phyloP scores from a whole-genome alignment of 2,113 vertebrate species.

The Laticauda laticaudata region DNA sequence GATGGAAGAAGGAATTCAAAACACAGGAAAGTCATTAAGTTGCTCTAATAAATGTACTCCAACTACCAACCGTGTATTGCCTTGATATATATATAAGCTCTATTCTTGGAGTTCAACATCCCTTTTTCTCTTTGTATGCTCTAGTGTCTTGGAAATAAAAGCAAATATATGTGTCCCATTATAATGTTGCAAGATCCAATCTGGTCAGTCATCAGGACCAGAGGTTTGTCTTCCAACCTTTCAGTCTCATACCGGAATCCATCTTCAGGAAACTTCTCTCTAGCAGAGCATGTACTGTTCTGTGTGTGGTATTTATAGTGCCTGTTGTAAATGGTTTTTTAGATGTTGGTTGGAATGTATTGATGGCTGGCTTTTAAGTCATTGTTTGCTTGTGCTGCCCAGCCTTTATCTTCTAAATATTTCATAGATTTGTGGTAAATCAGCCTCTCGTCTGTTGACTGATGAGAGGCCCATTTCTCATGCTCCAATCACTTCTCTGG shows the following conservation, averaged over 20 bases:
- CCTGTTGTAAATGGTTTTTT: too few relatives aligned
- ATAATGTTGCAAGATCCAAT: background rate
- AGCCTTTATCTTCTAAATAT: background rate
- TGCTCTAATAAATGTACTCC: background rate
- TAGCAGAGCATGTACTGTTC: too few relatives aligned
- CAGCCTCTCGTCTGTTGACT: background rate
- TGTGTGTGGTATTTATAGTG: too few relatives aligned
- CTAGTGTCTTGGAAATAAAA: too few relatives aligned
- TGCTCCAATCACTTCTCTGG: background rate
- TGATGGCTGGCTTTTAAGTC: too few relatives aligned
- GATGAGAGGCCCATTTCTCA: background rate
- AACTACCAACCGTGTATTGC: background rate
- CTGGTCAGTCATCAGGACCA: background rate
- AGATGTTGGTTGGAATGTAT: too few relatives aligned
- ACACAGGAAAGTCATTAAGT: background rate
- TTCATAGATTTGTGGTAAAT: background rate
- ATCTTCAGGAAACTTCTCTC: background rate
- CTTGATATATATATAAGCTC: background rate
- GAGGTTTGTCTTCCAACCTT: background rate
- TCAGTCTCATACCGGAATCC: background rate
- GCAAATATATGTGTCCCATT: too few relatives aligned
- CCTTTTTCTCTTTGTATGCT: background rate
- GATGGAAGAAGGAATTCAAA: background rate
- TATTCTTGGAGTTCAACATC: background rate
- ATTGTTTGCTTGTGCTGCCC: background rate